Evolutionary conservation across 1,140 invertebrate species (phyloP).

Genomic region (Meloidogyne floridensis): DNA sequence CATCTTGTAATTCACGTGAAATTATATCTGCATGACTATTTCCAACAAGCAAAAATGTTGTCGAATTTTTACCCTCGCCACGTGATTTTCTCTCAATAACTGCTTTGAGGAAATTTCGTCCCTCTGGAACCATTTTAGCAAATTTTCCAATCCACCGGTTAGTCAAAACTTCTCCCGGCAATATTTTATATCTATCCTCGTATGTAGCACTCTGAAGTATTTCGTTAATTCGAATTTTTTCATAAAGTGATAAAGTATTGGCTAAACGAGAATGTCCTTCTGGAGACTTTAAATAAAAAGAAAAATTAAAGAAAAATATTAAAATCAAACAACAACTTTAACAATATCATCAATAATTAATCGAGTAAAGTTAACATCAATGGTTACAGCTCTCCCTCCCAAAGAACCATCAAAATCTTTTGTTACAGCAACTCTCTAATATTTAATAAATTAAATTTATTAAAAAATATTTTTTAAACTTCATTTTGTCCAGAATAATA

Average conservation of each 20-base stretch:
- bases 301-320: not conserved
- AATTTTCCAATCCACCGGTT: constrained; percentile 24
- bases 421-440: constrained; percentile 13
- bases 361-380: constrained; percentile 26
- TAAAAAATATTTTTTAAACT: not conserved
- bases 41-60: constrained; percentile 25
- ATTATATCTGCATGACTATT: constrained; percentile 29
- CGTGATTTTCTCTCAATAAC: constrained; percentile 11
- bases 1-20: constrained; percentile 22
- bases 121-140: not conserved
- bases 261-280: constrained; percentile 11
- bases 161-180: constrained; percentile 11
- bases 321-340: not conserved
- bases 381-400: not conserved
- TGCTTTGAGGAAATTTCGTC: constrained; percentile 14
- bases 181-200: constrained; percentile 21
- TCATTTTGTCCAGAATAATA: constrained; percentile 34
- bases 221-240: constrained; percentile 28
- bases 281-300: not conserved
- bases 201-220: constrained; percentile 18
- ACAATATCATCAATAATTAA: constrained; percentile 25
- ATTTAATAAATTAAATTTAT: constrained; percentile 8
- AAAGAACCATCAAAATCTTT: constrained; percentile 26
- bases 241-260: constrained; percentile 25
- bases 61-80: not conserved